phyloP scores from a whole-genome alignment of 2,797 vertebrate genomes.

The Anableps anableps region DNA sequence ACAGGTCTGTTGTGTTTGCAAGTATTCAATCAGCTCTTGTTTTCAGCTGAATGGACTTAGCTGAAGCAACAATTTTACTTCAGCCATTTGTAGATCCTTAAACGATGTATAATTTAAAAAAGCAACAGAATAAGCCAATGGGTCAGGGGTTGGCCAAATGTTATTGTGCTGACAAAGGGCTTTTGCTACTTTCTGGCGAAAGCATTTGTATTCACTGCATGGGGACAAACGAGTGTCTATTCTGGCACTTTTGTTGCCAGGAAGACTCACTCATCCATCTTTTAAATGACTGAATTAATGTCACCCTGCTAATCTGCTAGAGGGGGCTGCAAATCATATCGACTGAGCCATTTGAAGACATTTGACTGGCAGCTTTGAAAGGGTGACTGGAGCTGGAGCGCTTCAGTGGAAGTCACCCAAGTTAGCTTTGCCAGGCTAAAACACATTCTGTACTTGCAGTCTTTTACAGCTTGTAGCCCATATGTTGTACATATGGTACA shows the following conservation, averaged over 20 bases:
- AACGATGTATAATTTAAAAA: slow-evolving; percentile 45
- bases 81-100: background rate
- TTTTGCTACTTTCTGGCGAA: slow-evolving; percentile 23
- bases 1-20: background rate
- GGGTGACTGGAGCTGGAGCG: slow-evolving; percentile 10
- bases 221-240: slow-evolving; percentile 56
- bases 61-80: slow-evolving; percentile 17
- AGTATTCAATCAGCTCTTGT: background rate
- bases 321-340: slow-evolving; percentile 58
- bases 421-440: slow-evolving; percentile 38
- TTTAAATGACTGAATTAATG: slow-evolving; percentile 53
- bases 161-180: slow-evolving; percentile 48
- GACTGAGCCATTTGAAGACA: slow-evolving; percentile 28
- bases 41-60: background rate
- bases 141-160: slow-evolving; percentile 54
- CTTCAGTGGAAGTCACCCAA: slow-evolving; percentile 44
- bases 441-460: slow-evolving; percentile 46
- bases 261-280: slow-evolving; percentile 68
- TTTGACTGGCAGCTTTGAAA: slow-evolving; percentile 31
- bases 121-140: slow-evolving; percentile 20
- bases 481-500: slow-evolving; percentile 8
- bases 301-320: slow-evolving; percentile 37
- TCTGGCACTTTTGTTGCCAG: slow-evolving; percentile 61
- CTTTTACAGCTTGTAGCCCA: slow-evolving; percentile 53
- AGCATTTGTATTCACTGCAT: slow-evolving; percentile 66